Conservation (phyloP, 1,140 invertebrate genomes). For the Hylaeus volcanicus region DNA sequence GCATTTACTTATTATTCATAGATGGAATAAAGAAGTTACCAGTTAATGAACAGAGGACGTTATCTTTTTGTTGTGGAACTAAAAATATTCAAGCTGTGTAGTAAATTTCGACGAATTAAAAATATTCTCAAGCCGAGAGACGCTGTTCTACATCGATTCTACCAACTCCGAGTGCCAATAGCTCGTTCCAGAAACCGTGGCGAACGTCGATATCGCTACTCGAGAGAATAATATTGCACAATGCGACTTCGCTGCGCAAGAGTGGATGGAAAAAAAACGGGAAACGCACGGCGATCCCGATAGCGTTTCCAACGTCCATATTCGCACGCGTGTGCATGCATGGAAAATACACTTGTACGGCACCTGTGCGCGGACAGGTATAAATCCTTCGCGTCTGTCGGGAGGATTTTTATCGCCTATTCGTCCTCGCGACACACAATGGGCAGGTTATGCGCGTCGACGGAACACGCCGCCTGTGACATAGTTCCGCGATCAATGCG, state of each 20-base stretch:
- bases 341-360: conserved; percentile 28
- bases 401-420: conserved; percentile 40
- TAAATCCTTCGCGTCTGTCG: conserved; percentile 31
- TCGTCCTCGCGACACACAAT: conserved; percentile 36
- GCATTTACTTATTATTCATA: too few species aligned
- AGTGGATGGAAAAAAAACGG: neutral
- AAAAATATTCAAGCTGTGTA: too few species aligned
- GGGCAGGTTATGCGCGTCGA: conserved; percentile 35
- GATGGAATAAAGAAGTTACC: too few species aligned
- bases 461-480: conserved; percentile 17
- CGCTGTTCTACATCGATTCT: too few species aligned
- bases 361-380: conserved; percentile 17
- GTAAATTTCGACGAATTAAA: too few species aligned
- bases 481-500: conserved; percentile 37
- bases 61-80: too few species aligned
- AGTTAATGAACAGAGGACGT: too few species aligned
- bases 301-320: neutral
- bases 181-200: neutral
- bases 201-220: neutral
- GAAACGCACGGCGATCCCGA: neutral
- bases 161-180: neutral
- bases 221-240: neutral
- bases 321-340: conserved; percentile 1
- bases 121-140: too few species aligned
- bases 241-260: neutral